phyloP scores from a whole-genome alignment of 2,888 invertebrate species.

The Calameuta idolon region DNA sequence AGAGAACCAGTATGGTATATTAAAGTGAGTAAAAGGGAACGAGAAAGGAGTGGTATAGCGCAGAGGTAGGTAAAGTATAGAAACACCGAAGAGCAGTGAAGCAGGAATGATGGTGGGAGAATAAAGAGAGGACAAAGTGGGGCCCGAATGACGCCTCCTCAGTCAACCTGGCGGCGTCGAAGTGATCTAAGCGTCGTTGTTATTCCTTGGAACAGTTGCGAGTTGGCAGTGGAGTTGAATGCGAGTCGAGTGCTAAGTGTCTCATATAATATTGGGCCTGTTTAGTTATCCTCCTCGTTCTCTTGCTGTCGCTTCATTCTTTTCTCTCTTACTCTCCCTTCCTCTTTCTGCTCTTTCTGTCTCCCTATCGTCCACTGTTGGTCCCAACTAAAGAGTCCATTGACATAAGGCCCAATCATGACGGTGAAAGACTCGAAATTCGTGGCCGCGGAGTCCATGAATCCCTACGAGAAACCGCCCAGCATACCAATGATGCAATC shows the following conservation, averaged over 20 bases:
- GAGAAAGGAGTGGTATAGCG: neutral
- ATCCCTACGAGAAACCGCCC: slow-evolving; percentile 69
- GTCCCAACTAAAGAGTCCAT: neutral
- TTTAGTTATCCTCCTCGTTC: neutral
- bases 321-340: neutral
- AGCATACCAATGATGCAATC: slow-evolving; percentile 56
- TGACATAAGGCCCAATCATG: slow-evolving; percentile 53
- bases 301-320: neutral
- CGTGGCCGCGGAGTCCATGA: slow-evolving; percentile 67
- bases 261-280: neutral
- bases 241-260: neutral
- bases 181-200: slow-evolving; percentile 32
- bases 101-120: neutral
- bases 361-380: neutral
- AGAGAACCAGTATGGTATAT: too few relatives aligned
- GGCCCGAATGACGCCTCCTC: slow-evolving; percentile 42
- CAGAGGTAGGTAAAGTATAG: neutral
- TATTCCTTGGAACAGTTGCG: slow-evolving; percentile 1
- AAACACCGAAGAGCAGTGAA: neutral
- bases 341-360: neutral
- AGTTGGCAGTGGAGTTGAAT: neutral
- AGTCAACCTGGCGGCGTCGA: slow-evolving; percentile 59
- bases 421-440: slow-evolving; percentile 68
- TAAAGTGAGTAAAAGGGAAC: neutral
- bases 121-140: slow-evolving; percentile 33